Evolutionary conservation across 2,888 invertebrate species (phyloP).

Genomic region (Helicoverpa assulta): DNA sequence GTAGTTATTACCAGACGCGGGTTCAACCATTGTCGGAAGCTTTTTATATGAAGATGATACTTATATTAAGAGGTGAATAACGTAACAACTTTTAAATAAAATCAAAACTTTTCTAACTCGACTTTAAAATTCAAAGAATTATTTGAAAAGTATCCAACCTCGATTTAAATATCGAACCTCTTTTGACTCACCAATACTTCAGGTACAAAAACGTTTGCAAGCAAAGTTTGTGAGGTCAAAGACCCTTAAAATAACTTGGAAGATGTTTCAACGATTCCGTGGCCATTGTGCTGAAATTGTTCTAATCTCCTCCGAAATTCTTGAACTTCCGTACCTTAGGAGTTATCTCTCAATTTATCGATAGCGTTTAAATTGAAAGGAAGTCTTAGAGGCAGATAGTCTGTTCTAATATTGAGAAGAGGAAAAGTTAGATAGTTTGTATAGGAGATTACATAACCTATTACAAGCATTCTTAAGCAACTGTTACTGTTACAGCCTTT

Average conservation of each 20-base stretch:
- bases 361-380: constrained; percentile 43
- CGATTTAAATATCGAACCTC: neutral
- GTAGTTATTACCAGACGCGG: too few species aligned
- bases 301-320: constrained; percentile 38
- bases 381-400: constrained; percentile 2
- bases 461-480: too few species aligned
- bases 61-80: too few species aligned
- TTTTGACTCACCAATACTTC: neutral
- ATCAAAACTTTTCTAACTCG: neutral
- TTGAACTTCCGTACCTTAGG: constrained; percentile 19
- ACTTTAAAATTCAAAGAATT: neutral
- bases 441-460: neutral
- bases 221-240: constrained; percentile 9
- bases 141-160: neutral
- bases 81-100: too few species aligned
- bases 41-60: too few species aligned
- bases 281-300: constrained; percentile 31
- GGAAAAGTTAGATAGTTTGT: too few species aligned
- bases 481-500: too few species aligned
- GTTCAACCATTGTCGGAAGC: too few species aligned
- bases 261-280: constrained; percentile 18
- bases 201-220: neutral
- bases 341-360: constrained; percentile 26
- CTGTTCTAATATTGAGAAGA: constrained; percentile 10
- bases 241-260: constrained; percentile 18